These are phyloP conservation scores for Ochropleura plecta DNA, from an alignment of 2,888 invertebrate genomes.

Conservation along the genomic window DNA sequence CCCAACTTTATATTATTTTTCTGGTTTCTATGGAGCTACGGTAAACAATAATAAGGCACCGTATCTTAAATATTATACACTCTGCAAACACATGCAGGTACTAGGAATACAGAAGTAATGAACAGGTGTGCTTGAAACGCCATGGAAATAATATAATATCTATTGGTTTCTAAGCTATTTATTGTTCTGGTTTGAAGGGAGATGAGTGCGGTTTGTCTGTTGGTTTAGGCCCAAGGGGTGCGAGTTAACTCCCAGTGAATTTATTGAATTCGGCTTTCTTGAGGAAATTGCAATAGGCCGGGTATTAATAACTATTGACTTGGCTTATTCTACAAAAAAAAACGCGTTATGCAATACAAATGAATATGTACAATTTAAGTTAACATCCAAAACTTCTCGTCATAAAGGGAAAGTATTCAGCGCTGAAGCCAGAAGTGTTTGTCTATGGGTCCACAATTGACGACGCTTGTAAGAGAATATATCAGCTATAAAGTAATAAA, in stretches of 20 bases:
- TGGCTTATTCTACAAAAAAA: background rate
- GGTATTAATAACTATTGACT: background rate
- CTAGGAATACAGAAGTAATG: background rate
- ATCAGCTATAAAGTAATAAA: background rate
- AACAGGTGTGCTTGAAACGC: background rate
- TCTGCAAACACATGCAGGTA: slow-evolving; percentile 1
- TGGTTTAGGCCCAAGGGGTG: slow-evolving; percentile 25
- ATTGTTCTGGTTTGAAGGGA: slow-evolving; percentile 19
- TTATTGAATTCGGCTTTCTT: slow-evolving; percentile 21
- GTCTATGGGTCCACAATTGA: no score
- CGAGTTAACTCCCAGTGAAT: slow-evolving; percentile 16
- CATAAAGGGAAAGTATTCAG: no score
- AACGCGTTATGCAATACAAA: background rate
- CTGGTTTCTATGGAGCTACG: background rate
- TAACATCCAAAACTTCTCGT: background rate
- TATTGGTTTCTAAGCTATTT: slow-evolving; percentile 12
- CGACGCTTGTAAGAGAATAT: no score
- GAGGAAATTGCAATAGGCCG: background rate
- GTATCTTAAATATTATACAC: background rate
- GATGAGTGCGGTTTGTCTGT: slow-evolving; percentile 16
- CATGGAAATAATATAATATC: background rate
- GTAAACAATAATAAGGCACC: background rate
- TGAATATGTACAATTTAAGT: background rate
- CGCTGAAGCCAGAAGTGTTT: no score
- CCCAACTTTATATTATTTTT: background rate